A percentile compares a stretch with the other conserved stretches of the same genome.
Evolutionary conservation across 2,797 vertebrate species (phyloP).

Genomic region (Carcharodon carcharias): DNA sequence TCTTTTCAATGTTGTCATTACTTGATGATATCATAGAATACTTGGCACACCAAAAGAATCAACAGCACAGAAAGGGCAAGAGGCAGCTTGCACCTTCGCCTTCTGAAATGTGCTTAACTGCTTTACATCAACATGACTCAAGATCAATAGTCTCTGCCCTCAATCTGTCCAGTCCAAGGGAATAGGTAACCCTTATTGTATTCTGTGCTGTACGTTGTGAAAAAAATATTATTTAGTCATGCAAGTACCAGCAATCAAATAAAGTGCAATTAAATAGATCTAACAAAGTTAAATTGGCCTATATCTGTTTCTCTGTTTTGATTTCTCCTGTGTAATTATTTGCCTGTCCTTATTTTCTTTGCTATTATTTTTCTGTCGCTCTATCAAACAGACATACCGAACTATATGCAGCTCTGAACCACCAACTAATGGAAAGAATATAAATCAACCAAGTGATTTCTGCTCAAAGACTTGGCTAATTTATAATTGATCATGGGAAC

Average conservation of each 20-base stretch:
- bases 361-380: not conserved
- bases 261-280: conserved; percentile 18
- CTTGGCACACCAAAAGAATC: not conserved
- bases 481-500: conserved; percentile 30
- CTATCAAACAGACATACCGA: not conserved
- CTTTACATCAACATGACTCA: not conserved
- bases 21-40: not conserved
- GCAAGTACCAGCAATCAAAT: not conserved
- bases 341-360: not conserved
- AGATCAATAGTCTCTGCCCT: not conserved
- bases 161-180: not conserved
- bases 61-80: not conserved
- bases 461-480: conserved; percentile 28
- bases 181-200: not conserved
- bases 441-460: not conserved
- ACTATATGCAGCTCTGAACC: not conserved
- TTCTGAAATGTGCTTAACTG: not conserved
- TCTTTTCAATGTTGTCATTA: not conserved
- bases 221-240: not conserved
- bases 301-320: not conserved
- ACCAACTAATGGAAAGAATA: conserved; percentile 2
- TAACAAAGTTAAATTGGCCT: not conserved
- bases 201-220: not conserved
- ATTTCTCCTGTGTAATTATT: conserved; percentile 13
- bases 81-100: not conserved